These are phyloP conservation scores for Philhelius pedissequus DNA, from an alignment of 2,888 invertebrate species.

Conservation along the genomic window DNA sequence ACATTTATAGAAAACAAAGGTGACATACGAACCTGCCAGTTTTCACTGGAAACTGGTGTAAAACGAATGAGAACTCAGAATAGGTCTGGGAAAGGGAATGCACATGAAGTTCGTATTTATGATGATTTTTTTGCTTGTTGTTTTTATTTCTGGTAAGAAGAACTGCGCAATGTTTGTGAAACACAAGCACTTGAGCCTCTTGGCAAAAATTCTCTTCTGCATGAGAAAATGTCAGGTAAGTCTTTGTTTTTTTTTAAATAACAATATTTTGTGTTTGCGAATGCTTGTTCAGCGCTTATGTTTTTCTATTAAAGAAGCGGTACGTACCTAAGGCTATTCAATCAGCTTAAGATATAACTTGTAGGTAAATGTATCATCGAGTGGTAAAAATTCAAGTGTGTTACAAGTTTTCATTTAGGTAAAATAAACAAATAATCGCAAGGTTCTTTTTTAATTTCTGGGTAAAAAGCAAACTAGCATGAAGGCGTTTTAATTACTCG, in stretches of 20 bases:
- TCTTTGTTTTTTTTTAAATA: slow-evolving; percentile 41
- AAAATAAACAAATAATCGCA: slow-evolving; percentile 56
- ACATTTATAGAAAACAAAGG: slow-evolving; percentile 46
- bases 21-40: slow-evolving; percentile 26
- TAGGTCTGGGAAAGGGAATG: slow-evolving; percentile 5
- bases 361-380: slow-evolving; percentile 25
- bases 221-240: slow-evolving; percentile 47
- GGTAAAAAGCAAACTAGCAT: slow-evolving; percentile 36
- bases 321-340: slow-evolving; percentile 37
- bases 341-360: slow-evolving; percentile 27
- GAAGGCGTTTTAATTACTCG: slow-evolving; percentile 66
- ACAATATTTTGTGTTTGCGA: slow-evolving; percentile 33
- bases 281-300: slow-evolving; percentile 8
- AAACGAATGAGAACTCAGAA: slow-evolving; percentile 16
- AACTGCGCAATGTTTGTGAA: slow-evolving; percentile 48
- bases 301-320: slow-evolving; percentile 1
- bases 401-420: slow-evolving; percentile 51
- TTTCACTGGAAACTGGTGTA: slow-evolving; percentile 25
- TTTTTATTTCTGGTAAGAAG: slow-evolving; percentile 25
- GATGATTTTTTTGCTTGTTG: neutral
- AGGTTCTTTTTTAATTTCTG: slow-evolving; percentile 55
- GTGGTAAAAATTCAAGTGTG: slow-evolving; percentile 41
- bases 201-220: slow-evolving; percentile 36
- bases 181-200: slow-evolving; percentile 54
- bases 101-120: slow-evolving; percentile 20